Percentiles rank a stretch among this genome's conserved stretches.
Evolutionary conservation across 2,888 invertebrate species (phyloP).

Genomic region (Callyntrura sp.): DNA sequence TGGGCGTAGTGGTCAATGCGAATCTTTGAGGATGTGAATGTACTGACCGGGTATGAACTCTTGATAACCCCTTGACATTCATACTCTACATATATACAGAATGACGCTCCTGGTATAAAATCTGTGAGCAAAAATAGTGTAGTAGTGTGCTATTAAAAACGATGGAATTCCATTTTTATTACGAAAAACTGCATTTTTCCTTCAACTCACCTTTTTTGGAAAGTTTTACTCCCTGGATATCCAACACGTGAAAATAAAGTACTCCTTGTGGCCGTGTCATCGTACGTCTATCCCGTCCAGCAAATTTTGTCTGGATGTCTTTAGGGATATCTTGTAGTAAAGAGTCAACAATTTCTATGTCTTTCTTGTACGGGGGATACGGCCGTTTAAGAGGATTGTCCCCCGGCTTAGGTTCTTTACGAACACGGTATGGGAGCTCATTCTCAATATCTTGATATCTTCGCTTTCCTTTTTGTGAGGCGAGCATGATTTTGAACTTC

Average conservation of each 20-base stretch:
- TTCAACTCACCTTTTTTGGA: constrained; percentile 63
- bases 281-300: constrained; percentile 65
- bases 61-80: constrained; percentile 75
- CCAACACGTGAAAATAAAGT: constrained; percentile 78
- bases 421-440: constrained; percentile 65
- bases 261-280: constrained; percentile 76
- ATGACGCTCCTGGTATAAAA: constrained; percentile 66
- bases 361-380: constrained; percentile 63
- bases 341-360: constrained; percentile 56
- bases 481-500: not conserved
- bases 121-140: constrained; percentile 62
- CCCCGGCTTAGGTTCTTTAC: constrained; percentile 67
- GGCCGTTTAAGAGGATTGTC: constrained; percentile 75
- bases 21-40: constrained; percentile 59
- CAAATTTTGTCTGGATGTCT: constrained; percentile 58
- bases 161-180: not conserved
- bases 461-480: not conserved
- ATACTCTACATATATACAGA: constrained; percentile 75
- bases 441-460: constrained; percentile 63
- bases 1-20: constrained; percentile 78
- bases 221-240: constrained; percentile 68
- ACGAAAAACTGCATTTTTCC: not conserved
- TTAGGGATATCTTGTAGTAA: constrained; percentile 35
- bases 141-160: not conserved
- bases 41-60: constrained; percentile 72